These are phyloP conservation scores for Stenolophus ochropezus DNA, from an alignment of 2,888 invertebrate genomes.

Conservation along the genomic window DNA sequence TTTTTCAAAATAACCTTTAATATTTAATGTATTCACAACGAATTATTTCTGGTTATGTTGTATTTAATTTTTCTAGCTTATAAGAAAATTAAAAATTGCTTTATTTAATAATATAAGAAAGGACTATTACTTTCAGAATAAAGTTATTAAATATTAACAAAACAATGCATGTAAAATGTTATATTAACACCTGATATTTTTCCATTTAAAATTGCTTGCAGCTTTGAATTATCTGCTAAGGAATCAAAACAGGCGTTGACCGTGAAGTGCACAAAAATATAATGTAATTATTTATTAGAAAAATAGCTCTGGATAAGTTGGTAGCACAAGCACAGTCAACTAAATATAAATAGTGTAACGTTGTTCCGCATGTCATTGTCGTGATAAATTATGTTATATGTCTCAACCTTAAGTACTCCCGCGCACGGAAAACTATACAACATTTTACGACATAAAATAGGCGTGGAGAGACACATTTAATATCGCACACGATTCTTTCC, in stretches of 20 bases:
- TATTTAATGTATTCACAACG: no score
- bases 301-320: background rate
- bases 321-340: slow-evolving; percentile 33
- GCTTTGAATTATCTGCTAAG: background rate
- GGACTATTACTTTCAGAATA: background rate
- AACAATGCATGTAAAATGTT: background rate
- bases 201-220: background rate
- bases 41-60: no score
- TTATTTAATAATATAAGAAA: background rate
- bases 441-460: slow-evolving; percentile 59
- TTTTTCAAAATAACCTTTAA: no score
- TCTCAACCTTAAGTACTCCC: slow-evolving; percentile 48
- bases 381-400: slow-evolving; percentile 56
- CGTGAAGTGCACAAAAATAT: background rate
- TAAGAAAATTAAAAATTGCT: background rate
- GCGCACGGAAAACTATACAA: slow-evolving; percentile 56
- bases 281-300: slow-evolving; percentile 12
- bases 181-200: background rate
- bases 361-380: slow-evolving; percentile 51
- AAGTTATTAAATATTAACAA: background rate
- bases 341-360: slow-evolving; percentile 42
- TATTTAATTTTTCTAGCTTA: no score
- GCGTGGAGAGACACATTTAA: slow-evolving; percentile 58
- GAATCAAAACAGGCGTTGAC: background rate
- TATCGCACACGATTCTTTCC: slow-evolving; percentile 52